These are phyloP conservation scores for Sphenopsis melanotis DNA, from an alignment of 2,797 vertebrate species.

Conservation along the genomic window DNA sequence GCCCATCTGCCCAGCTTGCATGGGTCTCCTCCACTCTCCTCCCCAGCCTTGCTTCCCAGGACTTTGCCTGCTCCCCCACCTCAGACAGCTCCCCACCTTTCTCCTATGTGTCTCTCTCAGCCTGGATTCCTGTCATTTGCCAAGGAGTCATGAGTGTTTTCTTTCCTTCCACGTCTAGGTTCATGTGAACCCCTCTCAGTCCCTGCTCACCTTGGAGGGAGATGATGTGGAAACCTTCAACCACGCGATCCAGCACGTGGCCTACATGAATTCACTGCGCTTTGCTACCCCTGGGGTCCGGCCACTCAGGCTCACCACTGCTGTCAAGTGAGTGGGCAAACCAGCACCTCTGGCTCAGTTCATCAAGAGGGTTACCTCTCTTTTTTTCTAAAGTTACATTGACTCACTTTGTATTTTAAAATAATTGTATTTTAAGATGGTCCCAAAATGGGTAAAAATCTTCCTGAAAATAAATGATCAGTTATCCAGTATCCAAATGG, in stretches of 20 bases:
- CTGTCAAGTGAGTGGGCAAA: slow-evolving; percentile 84
- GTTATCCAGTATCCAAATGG: background rate
- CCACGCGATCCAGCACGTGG: slow-evolving; percentile 95
- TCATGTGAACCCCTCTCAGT: slow-evolving; percentile 97
- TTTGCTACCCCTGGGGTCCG: slow-evolving; percentile 95
- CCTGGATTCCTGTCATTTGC: background rate
- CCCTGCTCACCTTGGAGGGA: slow-evolving; percentile 92
- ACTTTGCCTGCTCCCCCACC: slow-evolving; percentile 19
- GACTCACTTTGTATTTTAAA: background rate
- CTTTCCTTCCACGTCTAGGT: slow-evolving; percentile 78
- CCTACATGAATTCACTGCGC: slow-evolving; percentile 95
- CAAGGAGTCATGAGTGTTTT: background rate
- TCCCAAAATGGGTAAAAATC: background rate
- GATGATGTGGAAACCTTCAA: slow-evolving; percentile 97
- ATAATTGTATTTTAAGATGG: background rate
- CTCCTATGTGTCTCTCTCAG: slow-evolving; percentile 1
- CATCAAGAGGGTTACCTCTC: background rate
- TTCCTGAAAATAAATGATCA: background rate
- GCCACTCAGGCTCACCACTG: slow-evolving; percentile 90
- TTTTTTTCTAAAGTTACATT: background rate
- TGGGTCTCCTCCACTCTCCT: slow-evolving; percentile 37
- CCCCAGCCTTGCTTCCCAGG: slow-evolving; percentile 33
- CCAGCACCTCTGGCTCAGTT: background rate
- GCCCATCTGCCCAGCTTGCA: slow-evolving; percentile 52
- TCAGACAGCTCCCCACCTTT: background rate